Percentiles rank a stretch among this genome's conserved stretches.
These are phyloP conservation scores for Corydoras sp. DNA, from an alignment of 2,113 vertebrate genomes.

Conservation along the genomic window DNA sequence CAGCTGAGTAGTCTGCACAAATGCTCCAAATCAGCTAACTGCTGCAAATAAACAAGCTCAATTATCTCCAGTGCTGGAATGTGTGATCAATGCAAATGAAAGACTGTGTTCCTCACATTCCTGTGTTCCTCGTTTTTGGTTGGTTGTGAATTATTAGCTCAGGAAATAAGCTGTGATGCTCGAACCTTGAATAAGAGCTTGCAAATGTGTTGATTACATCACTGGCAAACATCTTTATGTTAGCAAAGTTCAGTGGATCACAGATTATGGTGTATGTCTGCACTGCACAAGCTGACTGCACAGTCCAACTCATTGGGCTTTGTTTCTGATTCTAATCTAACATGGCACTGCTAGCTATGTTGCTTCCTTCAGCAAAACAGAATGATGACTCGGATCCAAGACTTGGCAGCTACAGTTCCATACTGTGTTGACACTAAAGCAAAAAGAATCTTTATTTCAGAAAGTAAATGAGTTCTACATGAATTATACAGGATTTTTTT, in stretches of 20 bases:
- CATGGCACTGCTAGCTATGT: conserved; percentile 59
- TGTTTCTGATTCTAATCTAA: conserved; percentile 61
- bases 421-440: conserved; percentile 39
- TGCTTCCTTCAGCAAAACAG: conserved; percentile 65
- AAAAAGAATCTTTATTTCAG: conserved; percentile 41
- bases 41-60: background rate
- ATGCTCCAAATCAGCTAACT: conserved; percentile 26
- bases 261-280: conserved; percentile 39
- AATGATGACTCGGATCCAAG: conserved; percentile 60
- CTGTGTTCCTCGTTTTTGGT: too few species aligned
- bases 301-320: conserved; percentile 59
- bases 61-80: conserved; percentile 14
- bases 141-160: conserved; percentile 8
- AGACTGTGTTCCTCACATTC: conserved; percentile 1
- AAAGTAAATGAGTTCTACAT: conserved; percentile 24
- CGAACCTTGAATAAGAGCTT: conserved; percentile 13
- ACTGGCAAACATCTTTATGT: conserved; percentile 44
- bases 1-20: conserved; percentile 28
- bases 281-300: conserved; percentile 45
- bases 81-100: conserved; percentile 25
- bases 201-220: conserved; percentile 25
- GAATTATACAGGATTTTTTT: conserved; percentile 25
- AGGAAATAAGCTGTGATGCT: conserved; percentile 17
- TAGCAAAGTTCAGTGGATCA: conserved; percentile 25
- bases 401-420: conserved; percentile 50